phyloP scores from a whole-genome alignment of 2,797 vertebrate genomes.

The Channa striata region DNA sequence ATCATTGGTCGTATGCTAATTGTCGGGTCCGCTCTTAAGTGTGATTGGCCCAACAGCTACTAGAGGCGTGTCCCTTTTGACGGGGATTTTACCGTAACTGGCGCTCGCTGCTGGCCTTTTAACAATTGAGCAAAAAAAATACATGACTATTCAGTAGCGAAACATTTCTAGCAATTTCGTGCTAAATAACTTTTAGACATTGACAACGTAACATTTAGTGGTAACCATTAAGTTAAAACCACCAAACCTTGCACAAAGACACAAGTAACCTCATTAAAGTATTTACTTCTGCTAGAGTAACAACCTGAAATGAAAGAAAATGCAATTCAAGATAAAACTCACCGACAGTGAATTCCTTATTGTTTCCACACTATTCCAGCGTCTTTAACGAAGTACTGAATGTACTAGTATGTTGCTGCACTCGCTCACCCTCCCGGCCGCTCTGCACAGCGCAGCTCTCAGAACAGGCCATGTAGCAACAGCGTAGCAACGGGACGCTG shows the following conservation, averaged over 20 bases:
- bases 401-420: conserved; percentile 1
- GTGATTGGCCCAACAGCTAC: conserved; percentile 53
- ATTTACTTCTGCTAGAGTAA: neutral
- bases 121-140: neutral
- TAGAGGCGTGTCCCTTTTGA: conserved; percentile 52
- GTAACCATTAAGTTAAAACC: neutral
- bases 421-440: conserved; percentile 59
- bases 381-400: neutral
- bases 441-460: conserved; percentile 27
- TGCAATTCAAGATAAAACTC: too few relatives aligned
- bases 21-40: rapidly evolving
- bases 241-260: neutral
- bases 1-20: conserved; percentile 70
- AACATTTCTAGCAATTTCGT: too few relatives aligned
- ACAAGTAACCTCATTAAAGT: too few relatives aligned
- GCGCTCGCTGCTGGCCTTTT: conserved; percentile 24
- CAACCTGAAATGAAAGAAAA: neutral
- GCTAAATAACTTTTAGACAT: neutral
- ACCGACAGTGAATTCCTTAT: too few relatives aligned
- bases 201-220: neutral
- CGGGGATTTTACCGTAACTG: conserved; percentile 17
- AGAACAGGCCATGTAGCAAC: conserved; percentile 7
- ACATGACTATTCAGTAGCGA: too few relatives aligned
- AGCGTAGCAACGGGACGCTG: conserved; percentile 72
- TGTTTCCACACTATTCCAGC: too few relatives aligned